Conservation (phyloP, 2,888 invertebrate species). For the Anodontia alba region DNA sequence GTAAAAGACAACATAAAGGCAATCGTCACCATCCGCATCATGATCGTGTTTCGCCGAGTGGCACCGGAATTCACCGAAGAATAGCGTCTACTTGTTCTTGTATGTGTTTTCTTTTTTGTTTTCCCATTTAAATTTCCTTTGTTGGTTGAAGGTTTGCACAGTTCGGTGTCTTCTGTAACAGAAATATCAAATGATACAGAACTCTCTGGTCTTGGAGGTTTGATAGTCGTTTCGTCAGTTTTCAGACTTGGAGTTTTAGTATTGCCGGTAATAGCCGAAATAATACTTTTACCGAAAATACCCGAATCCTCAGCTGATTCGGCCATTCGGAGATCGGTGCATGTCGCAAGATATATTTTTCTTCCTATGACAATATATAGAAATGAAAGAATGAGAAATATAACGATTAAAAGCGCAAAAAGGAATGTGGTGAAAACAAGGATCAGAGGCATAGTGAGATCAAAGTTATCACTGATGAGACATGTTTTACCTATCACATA, state of each 20-base stretch:
- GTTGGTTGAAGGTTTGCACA: background rate
- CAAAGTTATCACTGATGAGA: conserved; percentile 51
- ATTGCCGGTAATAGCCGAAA: conserved; percentile 50
- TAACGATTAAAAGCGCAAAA: conserved; percentile 41
- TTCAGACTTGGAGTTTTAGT: conserved; percentile 1
- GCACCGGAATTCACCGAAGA: conserved; percentile 29
- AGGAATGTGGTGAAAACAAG: conserved; percentile 45
- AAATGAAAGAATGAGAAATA: conserved; percentile 37
- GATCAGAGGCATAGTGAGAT: conserved; percentile 41
- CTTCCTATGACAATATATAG: conserved; percentile 57
- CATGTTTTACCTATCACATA: conserved; percentile 52
- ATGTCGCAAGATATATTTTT: conserved; percentile 55
- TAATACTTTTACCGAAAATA: conserved; percentile 47
- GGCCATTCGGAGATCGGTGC: conserved; percentile 33
- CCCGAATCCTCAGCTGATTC: conserved; percentile 11
- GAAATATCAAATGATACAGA: background rate
- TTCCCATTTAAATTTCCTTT: background rate
- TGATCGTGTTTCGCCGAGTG: conserved; percentile 49
- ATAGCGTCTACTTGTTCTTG: background rate
- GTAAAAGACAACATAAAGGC: conserved; percentile 58
- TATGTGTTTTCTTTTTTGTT: background rate
- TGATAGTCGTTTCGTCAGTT: background rate
- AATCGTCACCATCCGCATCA: conserved; percentile 62
- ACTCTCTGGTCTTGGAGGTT: background rate
- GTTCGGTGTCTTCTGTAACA: background rate